Base-by-base conservation (phyloP, 2,113 vertebrate genomes). In the Ifrita kowaldi region DNA sequence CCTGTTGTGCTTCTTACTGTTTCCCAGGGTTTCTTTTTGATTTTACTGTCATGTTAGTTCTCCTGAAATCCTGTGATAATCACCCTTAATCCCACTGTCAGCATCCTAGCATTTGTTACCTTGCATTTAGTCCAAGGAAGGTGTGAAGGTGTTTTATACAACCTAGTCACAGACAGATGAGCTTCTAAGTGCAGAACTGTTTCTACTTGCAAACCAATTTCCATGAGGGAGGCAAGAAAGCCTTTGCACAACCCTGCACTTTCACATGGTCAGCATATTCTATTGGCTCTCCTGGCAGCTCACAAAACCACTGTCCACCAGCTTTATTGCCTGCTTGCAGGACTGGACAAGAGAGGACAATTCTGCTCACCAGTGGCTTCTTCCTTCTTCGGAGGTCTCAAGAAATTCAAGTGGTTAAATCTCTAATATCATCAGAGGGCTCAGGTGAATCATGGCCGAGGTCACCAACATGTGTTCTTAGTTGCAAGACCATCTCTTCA, bases 121-220 rank as follows among this genome's bases (percentile, higher is more conserved):
- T 57, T 44, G 37, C 76, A 49, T 81, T 90, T 79, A 80, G 68
- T 84, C 52, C 26, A 69, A 49, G 33, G 42, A 74, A 95, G 73
- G 88, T 78, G 49, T 68, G 88, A 97, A 84, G 86, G 37, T 81
- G 35, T 79, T 90, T 86, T 86, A 95, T 75, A 55, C 82, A 89
- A 75, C 64, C 8, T 20, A 50, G 69, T 80, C 71, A 80, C 60
- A 91, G 59, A 73, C 24, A 64, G 68, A 84, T 55, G 82, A 89
- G 53, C 57, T 95, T 93, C 65, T 74, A 93, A 96, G 55, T 80
- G 63, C 75, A 83, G 79, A 86, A 85, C 35, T 46, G 70, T 93
- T 94, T 83, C 92, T 85, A 88, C 85, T 94, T 93, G 93, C 85
- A 86, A 86, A 74, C 56, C 78, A 47, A 64, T 86, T 95, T 88